Evolutionary conservation across 2,888 invertebrate genomes (phyloP), one percentile per base, ranked within the genome.

Genomic region (Notodonta dromedarius): DNA sequence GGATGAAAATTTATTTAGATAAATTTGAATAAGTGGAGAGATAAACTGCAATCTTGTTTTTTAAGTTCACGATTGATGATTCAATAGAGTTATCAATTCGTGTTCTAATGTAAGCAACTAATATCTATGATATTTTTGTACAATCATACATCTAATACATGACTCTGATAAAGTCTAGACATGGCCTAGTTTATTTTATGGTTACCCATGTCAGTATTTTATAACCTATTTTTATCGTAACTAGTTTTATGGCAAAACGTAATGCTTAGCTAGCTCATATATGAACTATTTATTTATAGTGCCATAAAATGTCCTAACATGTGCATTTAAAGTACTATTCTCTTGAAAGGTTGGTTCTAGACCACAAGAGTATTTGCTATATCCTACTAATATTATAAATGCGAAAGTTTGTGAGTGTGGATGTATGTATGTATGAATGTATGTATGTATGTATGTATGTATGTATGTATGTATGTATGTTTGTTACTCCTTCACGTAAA

Each of bases 291-390:
- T 63, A 71, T 69, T 60, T 71, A 71, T 69, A 8, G 58, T 53
- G 60, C 58, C 60, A 68, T 71, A 16, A 65, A 69, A 71, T 71
- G 57, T 59, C 44, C 46, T 53, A 60, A 60, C 65, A 61, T 68
- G 60, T 61, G 56, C 42, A 1, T 42, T 42, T 42, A 11, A 42
- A 42, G 11, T 12, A 42, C 42, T 42, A 35, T 9, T 42, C n/a
- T 46, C 46, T 46, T 11, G 46, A 13, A 46, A n/a, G n/a, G 42
- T 42, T 11, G 13, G 5, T n/a, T 46, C 4, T n/a, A 46, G 46
- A 46, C 11, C 24, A 24, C 2, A 24, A 24, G 24, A 24, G 24
- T 24, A 24, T 24, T 24, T 24, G 24, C 24, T 24, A 24, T 24
- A 24, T n/a, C n/a, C n/a, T n/a, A n/a, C n/a, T n/a, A n/a, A n/a